A percentile compares a stretch with the other conserved stretches of the same genome.
Evolutionary conservation across 1,140 invertebrate genomes (phyloP).

Genomic region (Drosophila navojoa): DNA sequence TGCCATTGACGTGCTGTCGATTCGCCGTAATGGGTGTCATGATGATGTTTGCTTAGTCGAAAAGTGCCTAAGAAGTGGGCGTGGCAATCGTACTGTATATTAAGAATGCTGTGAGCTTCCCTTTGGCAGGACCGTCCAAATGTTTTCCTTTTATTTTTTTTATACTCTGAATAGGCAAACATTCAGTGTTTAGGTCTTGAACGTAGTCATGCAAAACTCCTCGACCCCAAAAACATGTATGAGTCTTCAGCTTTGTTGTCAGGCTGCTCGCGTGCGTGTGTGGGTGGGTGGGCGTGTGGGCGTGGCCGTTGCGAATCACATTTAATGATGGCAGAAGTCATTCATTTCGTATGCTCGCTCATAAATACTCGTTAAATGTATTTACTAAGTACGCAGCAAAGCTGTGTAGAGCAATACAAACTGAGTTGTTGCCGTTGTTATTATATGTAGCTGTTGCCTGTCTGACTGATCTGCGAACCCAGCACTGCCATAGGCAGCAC

Average conservation of each 20-base stretch:
- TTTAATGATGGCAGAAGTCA: constrained; percentile 76
- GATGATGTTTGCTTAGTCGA: constrained; percentile 73
- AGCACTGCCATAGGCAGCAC: neutral
- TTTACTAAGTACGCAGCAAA: constrained; percentile 56
- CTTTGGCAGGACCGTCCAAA: constrained; percentile 46
- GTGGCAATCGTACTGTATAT: constrained; percentile 35
- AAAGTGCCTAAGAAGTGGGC: constrained; percentile 50
- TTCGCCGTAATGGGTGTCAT: constrained; percentile 70
- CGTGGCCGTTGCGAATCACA: constrained; percentile 58
- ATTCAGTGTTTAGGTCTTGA: constrained; percentile 16
- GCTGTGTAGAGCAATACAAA: constrained; percentile 61
- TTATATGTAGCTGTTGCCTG: constrained; percentile 6
- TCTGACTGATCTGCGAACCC: constrained; percentile 5
- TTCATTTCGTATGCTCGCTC: constrained; percentile 74
- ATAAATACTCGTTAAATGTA: constrained; percentile 76
- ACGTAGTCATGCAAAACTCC: constrained; percentile 10
- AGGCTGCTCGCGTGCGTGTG: constrained; percentile 10
- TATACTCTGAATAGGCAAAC: constrained; percentile 3
- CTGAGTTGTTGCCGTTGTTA: constrained; percentile 10
- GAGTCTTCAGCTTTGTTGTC: constrained; percentile 58
- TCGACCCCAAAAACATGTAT: constrained; percentile 70
- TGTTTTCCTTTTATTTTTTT: constrained; percentile 3
- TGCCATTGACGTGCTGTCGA: constrained; percentile 42
- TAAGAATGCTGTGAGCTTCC: constrained; percentile 41
- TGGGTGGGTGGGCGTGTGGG: constrained; percentile 7